A percentile compares a stretch with the other conserved stretches of the same genome.
Evolutionary conservation across 2,113 vertebrate species (phyloP).

Genomic region (Phylloscopus whistleri): DNA sequence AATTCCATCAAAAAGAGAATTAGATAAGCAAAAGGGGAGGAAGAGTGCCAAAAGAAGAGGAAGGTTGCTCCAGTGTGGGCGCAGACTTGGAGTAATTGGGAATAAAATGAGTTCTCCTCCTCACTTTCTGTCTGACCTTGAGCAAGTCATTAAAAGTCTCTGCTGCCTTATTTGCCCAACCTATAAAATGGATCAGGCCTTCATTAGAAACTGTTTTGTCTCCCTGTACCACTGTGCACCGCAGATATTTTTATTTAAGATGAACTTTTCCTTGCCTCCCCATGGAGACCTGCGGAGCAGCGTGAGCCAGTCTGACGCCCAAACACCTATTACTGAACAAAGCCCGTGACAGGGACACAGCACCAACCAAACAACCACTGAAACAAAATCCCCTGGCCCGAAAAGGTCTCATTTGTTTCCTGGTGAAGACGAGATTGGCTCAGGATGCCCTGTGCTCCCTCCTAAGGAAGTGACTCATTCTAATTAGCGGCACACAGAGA

Average conservation of each 20-base stretch:
- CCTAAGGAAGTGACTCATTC: slow-evolving; percentile 16
- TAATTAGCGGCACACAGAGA: background rate
- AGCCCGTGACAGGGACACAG: background rate
- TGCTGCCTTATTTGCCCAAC: background rate
- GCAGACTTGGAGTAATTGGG: background rate
- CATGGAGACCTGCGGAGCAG: background rate
- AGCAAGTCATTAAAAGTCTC: slow-evolving; percentile 10
- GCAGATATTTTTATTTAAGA: background rate
- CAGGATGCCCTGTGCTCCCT: background rate
- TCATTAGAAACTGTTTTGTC: background rate
- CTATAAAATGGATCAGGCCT: background rate
- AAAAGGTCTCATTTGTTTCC: slow-evolving; percentile 35
- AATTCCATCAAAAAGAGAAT: background rate
- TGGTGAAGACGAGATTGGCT: background rate
- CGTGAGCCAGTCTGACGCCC: background rate
- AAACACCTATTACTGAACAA: background rate
- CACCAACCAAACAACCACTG: background rate
- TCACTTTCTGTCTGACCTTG: background rate
- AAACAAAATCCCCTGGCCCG: background rate
- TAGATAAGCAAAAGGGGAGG: background rate
- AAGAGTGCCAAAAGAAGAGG: background rate
- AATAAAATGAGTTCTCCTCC: background rate
- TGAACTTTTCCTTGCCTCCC: background rate
- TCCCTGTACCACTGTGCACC: background rate
- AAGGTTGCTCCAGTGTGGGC: background rate